Evolutionary conservation across 1,140 invertebrate genomes (phyloP).

Genomic region (Diachasmimorpha longicaudata): DNA sequence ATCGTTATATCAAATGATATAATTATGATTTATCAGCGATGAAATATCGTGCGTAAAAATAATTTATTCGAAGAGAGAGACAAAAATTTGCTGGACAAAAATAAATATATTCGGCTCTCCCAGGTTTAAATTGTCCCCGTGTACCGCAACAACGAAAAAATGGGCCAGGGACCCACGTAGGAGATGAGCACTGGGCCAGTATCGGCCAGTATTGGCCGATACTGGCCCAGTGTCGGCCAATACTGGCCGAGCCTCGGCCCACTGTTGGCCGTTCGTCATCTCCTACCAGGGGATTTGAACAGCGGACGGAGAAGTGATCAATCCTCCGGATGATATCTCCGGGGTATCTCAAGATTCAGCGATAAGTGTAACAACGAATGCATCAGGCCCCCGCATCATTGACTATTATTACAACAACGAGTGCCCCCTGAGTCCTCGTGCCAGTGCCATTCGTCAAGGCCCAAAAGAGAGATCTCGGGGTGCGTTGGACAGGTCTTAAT

Average conservation of each 20-base stretch:
- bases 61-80: no score
- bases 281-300: no score
- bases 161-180: no score
- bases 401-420: conserved; percentile 16
- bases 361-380: conserved; percentile 35
- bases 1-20: background rate
- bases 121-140: conserved; percentile 25
- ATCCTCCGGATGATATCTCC: conserved; percentile 41
- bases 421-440: background rate
- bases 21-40: background rate
- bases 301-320: conserved; percentile 32
- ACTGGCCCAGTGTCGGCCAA: no score
- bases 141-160: conserved; percentile 21
- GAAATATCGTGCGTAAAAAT: no score
- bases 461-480: background rate
- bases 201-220: no score
- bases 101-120: no score
- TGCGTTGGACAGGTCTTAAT: background rate
- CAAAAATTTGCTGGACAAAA: no score
- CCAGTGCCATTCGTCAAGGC: conserved; percentile 10
- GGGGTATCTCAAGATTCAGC: conserved; percentile 44
- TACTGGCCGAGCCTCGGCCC: no score
- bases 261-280: no score
- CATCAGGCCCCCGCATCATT: conserved; percentile 34
- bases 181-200: no score